These are phyloP conservation scores for Sebastes cheni DNA, from an alignment of 2,797 vertebrate species.

Conservation along the genomic window DNA sequence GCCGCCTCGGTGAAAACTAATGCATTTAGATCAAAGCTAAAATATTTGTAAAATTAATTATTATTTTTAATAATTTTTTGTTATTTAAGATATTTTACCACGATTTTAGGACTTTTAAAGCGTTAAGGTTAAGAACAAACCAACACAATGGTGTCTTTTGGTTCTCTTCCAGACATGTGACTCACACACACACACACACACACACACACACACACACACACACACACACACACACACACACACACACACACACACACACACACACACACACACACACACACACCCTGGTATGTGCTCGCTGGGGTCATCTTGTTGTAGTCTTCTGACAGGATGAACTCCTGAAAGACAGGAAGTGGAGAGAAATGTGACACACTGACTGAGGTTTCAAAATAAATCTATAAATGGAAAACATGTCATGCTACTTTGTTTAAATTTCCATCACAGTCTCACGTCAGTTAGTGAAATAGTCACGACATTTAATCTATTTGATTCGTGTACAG, in stretches of 20 bases:
- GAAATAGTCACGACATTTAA: too few species aligned
- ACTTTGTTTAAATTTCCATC: background rate
- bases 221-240: background rate
- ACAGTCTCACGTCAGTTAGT: too few species aligned
- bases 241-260: background rate
- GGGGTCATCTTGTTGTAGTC: conserved; percentile 98
- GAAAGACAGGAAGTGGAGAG: conserved; percentile 45
- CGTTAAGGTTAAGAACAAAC: too few species aligned
- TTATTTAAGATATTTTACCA: too few species aligned
- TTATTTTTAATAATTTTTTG: too few species aligned
- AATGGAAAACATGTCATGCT: background rate
- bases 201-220: background rate
- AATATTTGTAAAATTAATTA: too few species aligned
- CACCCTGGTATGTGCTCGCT: conserved; percentile 92
- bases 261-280: background rate
- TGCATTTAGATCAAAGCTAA: too few species aligned
- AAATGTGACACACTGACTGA: background rate
- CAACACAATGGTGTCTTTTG: background rate
- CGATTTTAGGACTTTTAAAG: too few species aligned
- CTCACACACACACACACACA: background rate
- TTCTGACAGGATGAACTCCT: conserved; percentile 97
- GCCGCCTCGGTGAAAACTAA: too few species aligned
- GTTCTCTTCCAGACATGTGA: background rate
- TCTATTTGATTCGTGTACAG: too few species aligned
- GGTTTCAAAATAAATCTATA: background rate